Evolutionary conservation across 2,113 vertebrate genomes (phyloP), one percentile per base, ranked within the genome.

Genomic region (Halcyon malimbica): DNA sequence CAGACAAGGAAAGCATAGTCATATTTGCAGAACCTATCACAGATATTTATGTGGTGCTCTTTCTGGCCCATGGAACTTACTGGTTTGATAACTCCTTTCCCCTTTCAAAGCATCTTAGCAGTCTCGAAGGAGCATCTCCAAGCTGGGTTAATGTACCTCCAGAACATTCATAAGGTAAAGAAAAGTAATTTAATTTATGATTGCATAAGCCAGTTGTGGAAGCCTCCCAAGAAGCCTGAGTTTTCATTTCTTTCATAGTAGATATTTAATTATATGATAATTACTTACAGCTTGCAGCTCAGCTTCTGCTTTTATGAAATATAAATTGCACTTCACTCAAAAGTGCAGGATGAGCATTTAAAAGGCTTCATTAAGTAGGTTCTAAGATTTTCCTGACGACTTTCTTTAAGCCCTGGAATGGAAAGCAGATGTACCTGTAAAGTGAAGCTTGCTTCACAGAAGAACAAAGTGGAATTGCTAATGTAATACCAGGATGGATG

Each of bases 191-290:
- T 97, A 97, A 97, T 98, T 97, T 98, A 78, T 44, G 65, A 95
- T 96, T 96, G 83, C 88, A 96, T 94, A 98, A 98, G 93, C 87
- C 76, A 96, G 96, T 95, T 96, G 96, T 78, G n/a, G 89, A 97
- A 97, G 83, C 84, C 94, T 96, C 95, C 25, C 83, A 97, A 97
- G 97, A 97, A 96, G 90, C 95, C 96, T 23, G 87, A 92, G 82
- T 97, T 98, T 97, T 97, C 96, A 89, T 95, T 94, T 94, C 95
- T 97, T 97, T 96, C 97, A 96, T 96, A 96, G 97, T 60, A 98
- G 97, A 98, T 94, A 96, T 98, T 98, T 98, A 98, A 98, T 98
- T 98, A 98, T 97, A 98, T 93, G 97, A 98, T 98, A 98, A 98
- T 98, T 98, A 98, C 97, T 97, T 98, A 97, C 96, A 97, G 96